Evolutionary conservation across 2,113 vertebrate genomes (phyloP), one percentile per base, ranked within the genome.

Genomic region (Dipodomys stephensi): DNA sequence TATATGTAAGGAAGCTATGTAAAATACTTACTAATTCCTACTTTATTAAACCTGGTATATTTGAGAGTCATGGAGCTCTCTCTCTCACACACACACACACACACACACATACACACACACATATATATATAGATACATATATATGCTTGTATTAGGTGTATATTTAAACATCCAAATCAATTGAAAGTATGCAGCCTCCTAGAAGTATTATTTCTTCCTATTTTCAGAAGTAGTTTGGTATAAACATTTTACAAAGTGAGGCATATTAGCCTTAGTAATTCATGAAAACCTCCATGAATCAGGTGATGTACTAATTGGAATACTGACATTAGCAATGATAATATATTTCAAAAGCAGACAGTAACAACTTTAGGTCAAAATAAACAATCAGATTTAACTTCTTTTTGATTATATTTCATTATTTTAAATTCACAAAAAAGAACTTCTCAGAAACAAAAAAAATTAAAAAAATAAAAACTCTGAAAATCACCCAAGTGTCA

Each of bases 371-470:
- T 23, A n/a, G 1, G 4, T 74, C 11, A 30, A 2, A 27, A 35
- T 39, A 35, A 83, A 92, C 62, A 20, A 85, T 7, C 22, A 71
- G 0, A 46, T 8, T n/a, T 81, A 78, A 73, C 20, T 88, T 44
- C 19, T 2, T 90, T 91, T 85, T 91, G 2, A 90, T 71, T 32
- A 25, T 72, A 28, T 0, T 12, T 46, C 16, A 83, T 7, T 64
- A 7, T 15, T 92, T 94, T 91, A 44, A 78, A 73, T 32, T 86
- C 15, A 92, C 18, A 88, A 60, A 83, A 49, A 67, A 39, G 39
- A 39, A 39, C 49, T 57, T 16, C 53, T 19, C 53, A 19, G 53
- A 13, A 18, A 39, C 35, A 3, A 39, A 57, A 57, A 57, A 57
- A 57, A 2, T 35, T 39, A 39, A 39, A 39, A 57, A 57, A 76